Conservation (phyloP, 2,113 vertebrate genomes). For the Rhinichthys klamathensis region DNA sequence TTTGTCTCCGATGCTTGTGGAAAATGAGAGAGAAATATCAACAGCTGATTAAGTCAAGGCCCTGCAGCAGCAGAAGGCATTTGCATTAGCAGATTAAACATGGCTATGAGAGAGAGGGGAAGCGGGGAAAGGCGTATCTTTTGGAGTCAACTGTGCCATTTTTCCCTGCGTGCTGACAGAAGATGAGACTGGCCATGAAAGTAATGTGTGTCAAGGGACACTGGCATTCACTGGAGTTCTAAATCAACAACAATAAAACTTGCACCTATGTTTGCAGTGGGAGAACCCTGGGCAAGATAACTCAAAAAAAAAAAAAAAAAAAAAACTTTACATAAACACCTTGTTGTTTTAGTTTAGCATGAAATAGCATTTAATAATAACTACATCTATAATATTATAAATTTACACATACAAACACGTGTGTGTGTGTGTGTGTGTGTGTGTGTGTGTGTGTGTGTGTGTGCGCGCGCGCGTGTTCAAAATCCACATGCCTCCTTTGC, state of each 20-base stretch:
- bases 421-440: too few species aligned
- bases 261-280: background rate
- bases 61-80: conserved; percentile 53
- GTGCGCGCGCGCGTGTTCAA: too few species aligned
- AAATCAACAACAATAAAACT: conserved; percentile 22
- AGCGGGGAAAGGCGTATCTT: conserved; percentile 3
- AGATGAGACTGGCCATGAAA: background rate
- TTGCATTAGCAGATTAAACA: conserved; percentile 60
- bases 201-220: conserved; percentile 35
- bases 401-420: too few species aligned
- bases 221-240: conserved; percentile 1
- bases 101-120: background rate
- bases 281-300: background rate
- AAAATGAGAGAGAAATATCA: conserved; percentile 56
- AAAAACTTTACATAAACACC: background rate
- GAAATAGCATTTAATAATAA: background rate
- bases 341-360: background rate
- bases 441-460: too few species aligned
- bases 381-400: too few species aligned
- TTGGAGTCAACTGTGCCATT: conserved; percentile 18
- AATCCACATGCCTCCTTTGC: background rate
- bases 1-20: conserved; percentile 37
- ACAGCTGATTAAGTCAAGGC: conserved; percentile 57
- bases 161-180: background rate
- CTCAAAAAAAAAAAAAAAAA: background rate